Evolutionary conservation across 1,140 invertebrate genomes (phyloP).

Genomic region (Drosophila yakuba): DNA sequence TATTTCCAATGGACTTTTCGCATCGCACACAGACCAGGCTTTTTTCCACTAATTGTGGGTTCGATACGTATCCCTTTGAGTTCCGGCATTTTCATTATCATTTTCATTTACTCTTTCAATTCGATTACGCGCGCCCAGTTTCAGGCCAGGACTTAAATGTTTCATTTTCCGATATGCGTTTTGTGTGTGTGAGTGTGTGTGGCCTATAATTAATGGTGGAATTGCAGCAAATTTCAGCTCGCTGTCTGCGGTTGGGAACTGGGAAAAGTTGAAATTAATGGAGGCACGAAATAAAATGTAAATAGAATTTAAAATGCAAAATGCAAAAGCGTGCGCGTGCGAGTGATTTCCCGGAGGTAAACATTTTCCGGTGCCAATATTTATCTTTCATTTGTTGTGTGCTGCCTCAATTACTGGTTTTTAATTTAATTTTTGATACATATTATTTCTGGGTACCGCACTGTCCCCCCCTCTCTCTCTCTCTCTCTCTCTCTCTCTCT

Average conservation of each 20-base stretch:
- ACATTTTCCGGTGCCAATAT: slow-evolving; percentile 34
- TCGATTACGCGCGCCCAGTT: neutral
- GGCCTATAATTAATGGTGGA: slow-evolving; percentile 24
- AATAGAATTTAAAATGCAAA: slow-evolving; percentile 30
- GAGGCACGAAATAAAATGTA: slow-evolving; percentile 13
- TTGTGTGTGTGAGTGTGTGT: neutral
- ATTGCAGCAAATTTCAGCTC: slow-evolving; percentile 8
- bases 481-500: neutral
- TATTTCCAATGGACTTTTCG: slow-evolving; percentile 46
- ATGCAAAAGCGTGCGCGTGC: slow-evolving; percentile 15
- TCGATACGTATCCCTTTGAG: slow-evolving; percentile 1
- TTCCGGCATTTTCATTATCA: neutral
- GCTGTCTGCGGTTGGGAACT: slow-evolving; percentile 3
- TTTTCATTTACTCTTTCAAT: neutral
- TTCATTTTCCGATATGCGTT: neutral
- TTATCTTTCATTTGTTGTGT: slow-evolving; percentile 35
- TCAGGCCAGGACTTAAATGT: neutral
- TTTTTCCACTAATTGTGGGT: neutral
- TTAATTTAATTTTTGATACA: slow-evolving; percentile 23
- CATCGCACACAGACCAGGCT: too few relatives aligned
- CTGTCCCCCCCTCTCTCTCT: neutral
- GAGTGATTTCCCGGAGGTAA: slow-evolving; percentile 11
- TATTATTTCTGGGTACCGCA: slow-evolving; percentile 10
- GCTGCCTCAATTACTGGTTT: slow-evolving; percentile 36
- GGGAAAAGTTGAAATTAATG: slow-evolving; percentile 26